Evolutionary conservation across 1,140 invertebrate genomes (phyloP).

Genomic region (Phortica variegata): DNA sequence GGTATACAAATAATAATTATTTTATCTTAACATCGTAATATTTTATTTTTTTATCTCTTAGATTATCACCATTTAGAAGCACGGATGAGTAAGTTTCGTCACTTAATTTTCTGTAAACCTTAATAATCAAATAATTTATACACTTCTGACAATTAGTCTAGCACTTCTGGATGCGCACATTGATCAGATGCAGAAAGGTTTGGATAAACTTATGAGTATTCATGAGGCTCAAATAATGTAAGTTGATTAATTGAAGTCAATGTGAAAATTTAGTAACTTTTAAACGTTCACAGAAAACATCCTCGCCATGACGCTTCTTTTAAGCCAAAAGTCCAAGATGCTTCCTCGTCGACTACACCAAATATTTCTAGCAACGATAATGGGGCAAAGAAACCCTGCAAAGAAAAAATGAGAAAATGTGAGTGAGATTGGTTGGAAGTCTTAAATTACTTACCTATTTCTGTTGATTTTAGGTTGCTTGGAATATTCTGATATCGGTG

Average conservation of each 20-base stretch:
- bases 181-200: slow-evolving; percentile 49
- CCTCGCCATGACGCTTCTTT: not conserved
- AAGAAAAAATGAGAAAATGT: slow-evolving; percentile 52
- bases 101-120: not conserved
- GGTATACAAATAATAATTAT: too few species aligned
- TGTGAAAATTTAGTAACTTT: not conserved
- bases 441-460: not conserved
- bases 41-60: not conserved
- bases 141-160: slow-evolving; percentile 20
- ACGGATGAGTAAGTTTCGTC: slow-evolving; percentile 45
- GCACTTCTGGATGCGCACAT: slow-evolving; percentile 46
- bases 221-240: slow-evolving; percentile 47
- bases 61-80: slow-evolving; percentile 47
- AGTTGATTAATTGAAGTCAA: slow-evolving; percentile 4
- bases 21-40: not conserved
- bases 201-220: slow-evolving; percentile 47
- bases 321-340: slow-evolving; percentile 22
- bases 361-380: too few species aligned
- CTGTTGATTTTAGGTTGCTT: slow-evolving; percentile 33
- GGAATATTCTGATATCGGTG: slow-evolving; percentile 51
- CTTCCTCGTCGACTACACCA: not conserved
- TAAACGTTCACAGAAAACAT: slow-evolving; percentile 30
- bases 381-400: slow-evolving; percentile 36
- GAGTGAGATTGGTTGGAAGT: slow-evolving; percentile 1
- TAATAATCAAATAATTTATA: slow-evolving; percentile 7